Conservation (phyloP, 2,888 invertebrate species). For the Caenorhabditis panamensis region DNA sequence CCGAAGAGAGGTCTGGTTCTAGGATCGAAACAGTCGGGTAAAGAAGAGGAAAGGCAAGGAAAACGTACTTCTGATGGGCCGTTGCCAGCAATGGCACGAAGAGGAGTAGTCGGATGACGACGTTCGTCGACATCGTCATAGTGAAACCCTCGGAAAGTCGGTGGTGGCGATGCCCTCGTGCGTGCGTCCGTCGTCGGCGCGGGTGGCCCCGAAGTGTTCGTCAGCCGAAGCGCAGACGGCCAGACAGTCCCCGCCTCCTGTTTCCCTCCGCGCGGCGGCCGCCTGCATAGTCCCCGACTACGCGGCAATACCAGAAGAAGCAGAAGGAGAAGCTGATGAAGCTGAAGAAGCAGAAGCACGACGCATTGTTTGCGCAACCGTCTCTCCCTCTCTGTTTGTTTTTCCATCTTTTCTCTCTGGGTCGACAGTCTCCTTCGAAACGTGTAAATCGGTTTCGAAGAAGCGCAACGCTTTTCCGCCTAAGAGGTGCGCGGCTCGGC, state of each 20-base stretch:
- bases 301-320: conserved; percentile 34
- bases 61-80: conserved; percentile 41
- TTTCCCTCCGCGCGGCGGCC: conserved; percentile 14
- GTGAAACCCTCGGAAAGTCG: conserved; percentile 8
- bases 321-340: conserved; percentile 10
- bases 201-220: conserved; percentile 23
- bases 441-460: conserved; percentile 52
- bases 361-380: conserved; percentile 53
- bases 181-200: conserved; percentile 11
- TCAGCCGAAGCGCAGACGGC: conserved; percentile 15
- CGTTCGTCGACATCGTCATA: conserved; percentile 24
- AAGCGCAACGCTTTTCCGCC: conserved; percentile 1
- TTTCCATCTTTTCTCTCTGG: conserved; percentile 21
- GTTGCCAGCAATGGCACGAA: neutral
- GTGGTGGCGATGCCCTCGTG: conserved; percentile 21
- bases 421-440: conserved; percentile 19
- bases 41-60: neutral
- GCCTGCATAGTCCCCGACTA: conserved; percentile 2
- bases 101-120: conserved; percentile 11
- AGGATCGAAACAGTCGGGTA: neutral
- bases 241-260: conserved; percentile 31
- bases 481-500: conserved; percentile 2
- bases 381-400: conserved; percentile 35
- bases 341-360: conserved; percentile 25
- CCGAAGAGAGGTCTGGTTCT: conserved; percentile 6